Conservation (phyloP, 2,113 vertebrate genomes). For the Nycticorax nycticorax region DNA sequence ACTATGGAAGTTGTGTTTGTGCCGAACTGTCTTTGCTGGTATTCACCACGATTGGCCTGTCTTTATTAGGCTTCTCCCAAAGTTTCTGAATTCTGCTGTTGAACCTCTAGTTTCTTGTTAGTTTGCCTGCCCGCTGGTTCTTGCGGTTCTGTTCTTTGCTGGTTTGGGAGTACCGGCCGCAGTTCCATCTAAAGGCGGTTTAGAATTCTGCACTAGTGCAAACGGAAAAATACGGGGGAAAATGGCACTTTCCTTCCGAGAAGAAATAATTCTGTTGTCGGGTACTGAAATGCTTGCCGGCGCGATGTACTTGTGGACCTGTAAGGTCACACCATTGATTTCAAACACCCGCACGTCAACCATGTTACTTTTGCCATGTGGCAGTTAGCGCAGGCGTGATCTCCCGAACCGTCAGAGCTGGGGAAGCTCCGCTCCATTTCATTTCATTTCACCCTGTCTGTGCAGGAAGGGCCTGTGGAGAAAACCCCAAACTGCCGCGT, state of each 20-base stretch:
- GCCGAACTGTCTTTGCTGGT: slow-evolving; percentile 77
- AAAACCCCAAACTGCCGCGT: neutral
- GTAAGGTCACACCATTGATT: neutral
- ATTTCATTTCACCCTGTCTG: neutral
- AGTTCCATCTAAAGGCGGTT: neutral
- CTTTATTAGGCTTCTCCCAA: slow-evolving; percentile 69
- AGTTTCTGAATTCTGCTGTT: slow-evolving; percentile 56
- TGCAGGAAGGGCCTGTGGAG: neutral
- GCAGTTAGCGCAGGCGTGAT: neutral
- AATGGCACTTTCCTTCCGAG: neutral
- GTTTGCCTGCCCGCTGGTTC: slow-evolving; percentile 30
- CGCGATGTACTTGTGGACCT: neutral
- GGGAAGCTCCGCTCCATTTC: neutral
- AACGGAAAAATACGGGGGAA: neutral
- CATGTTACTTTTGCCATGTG: neutral
- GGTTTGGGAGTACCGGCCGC: neutral
- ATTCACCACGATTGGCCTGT: slow-evolving; percentile 67
- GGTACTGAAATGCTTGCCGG: neutral
- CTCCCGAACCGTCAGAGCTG: accelerated
- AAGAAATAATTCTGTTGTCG: neutral
- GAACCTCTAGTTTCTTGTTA: slow-evolving; percentile 36
- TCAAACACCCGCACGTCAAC: accelerated
- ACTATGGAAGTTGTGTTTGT: slow-evolving; percentile 79
- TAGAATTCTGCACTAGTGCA: slow-evolving; percentile 15
- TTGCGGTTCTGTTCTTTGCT: slow-evolving; percentile 27